A percentile compares a stretch with the other conserved stretches of the same genome.
These are phyloP conservation scores for Pristis pectinata DNA, from an alignment of 2,797 vertebrate genomes.

Conservation along the genomic window DNA sequence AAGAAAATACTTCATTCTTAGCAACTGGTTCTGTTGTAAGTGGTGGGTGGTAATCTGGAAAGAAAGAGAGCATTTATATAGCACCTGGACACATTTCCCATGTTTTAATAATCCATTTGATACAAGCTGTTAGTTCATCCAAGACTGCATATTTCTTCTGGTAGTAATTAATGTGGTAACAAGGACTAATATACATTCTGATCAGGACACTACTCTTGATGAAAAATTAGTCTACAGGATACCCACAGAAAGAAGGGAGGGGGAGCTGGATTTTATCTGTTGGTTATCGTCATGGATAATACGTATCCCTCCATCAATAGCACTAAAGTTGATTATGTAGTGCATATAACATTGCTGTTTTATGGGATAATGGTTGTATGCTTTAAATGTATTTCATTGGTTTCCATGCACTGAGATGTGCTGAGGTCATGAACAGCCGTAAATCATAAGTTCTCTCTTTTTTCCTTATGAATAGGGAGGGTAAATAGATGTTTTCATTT, in stretches of 20 bases:
- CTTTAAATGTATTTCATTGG: background rate
- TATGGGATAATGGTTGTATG: too few relatives aligned
- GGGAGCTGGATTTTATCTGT: background rate
- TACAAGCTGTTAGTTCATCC: background rate
- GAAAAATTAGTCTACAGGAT: background rate
- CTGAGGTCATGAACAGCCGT: background rate
- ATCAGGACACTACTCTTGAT: background rate
- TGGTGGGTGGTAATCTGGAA: background rate
- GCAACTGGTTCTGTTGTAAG: background rate
- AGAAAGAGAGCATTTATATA: background rate
- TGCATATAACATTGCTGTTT: background rate
- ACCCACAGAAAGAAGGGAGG: background rate
- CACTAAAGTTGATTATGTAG: background rate
- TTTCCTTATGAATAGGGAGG: too few relatives aligned
- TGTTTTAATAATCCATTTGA: background rate
- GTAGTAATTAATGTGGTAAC: background rate
- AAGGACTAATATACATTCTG: background rate
- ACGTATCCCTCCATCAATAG: background rate
- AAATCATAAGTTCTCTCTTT: too few relatives aligned
- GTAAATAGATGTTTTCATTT: too few relatives aligned
- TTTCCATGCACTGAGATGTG: background rate
- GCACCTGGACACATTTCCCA: background rate
- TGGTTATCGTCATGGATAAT: background rate
- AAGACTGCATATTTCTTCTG: background rate
- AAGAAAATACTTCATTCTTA: background rate